Percentiles rank a stretch among this genome's conserved stretches.
Conservation (phyloP, 2,797 vertebrate genomes). For the Delichon dasypus region DNA sequence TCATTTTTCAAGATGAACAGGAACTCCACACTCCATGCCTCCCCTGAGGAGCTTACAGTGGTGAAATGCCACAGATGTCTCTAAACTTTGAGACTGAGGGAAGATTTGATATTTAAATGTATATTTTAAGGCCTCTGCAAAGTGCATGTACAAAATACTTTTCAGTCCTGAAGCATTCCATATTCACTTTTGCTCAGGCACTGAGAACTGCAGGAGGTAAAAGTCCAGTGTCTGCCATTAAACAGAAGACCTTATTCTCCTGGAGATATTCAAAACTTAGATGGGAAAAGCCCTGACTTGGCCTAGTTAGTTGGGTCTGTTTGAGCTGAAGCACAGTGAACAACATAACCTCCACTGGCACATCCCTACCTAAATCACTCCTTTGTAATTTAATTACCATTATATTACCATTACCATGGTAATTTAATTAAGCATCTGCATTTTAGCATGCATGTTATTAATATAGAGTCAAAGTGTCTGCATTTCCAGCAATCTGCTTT, state of each 20-base stretch:
- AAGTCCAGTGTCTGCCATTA: background rate
- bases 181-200: background rate
- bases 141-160: background rate
- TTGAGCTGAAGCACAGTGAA: background rate
- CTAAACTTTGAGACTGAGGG: background rate
- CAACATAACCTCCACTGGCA: background rate
- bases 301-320: background rate
- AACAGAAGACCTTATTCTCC: background rate
- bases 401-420: background rate
- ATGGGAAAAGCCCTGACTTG: background rate
- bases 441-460: background rate
- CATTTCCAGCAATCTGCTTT: background rate
- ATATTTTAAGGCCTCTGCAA: background rate
- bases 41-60: background rate
- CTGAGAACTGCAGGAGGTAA: background rate
- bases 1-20: background rate
- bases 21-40: background rate
- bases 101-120: background rate
- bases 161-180: background rate
- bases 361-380: background rate
- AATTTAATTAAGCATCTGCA: background rate
- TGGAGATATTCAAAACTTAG: background rate
- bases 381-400: background rate
- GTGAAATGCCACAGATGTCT: background rate
- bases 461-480: background rate